These are phyloP conservation scores for Cichladusa arquata DNA, from an alignment of 2,113 vertebrate species.

Conservation along the genomic window DNA sequence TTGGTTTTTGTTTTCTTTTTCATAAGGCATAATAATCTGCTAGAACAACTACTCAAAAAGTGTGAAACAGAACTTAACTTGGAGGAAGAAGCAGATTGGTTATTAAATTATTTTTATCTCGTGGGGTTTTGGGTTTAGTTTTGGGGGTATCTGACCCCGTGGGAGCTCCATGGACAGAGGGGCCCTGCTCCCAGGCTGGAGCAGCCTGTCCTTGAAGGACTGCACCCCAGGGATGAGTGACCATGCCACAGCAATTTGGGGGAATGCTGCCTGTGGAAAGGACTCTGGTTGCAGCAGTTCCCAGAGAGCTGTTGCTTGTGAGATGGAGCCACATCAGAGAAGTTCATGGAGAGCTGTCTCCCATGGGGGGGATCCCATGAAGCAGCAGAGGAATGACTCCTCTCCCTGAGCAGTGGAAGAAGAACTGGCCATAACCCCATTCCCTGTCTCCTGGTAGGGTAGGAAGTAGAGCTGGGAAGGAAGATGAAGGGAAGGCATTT, in stretches of 20 bases:
- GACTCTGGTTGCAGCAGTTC: neutral
- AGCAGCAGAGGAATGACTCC: accelerated
- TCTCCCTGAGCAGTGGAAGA: neutral
- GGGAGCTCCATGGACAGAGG: neutral
- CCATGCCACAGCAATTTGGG: accelerated
- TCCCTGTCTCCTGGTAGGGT: neutral
- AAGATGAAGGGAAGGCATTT: accelerated
- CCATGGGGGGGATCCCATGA: neutral
- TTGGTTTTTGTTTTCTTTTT: neutral
- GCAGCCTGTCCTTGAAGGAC: neutral
- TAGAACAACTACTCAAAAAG: neutral
- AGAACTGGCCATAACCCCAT: neutral
- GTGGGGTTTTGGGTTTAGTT: accelerated
- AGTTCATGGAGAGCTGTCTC: neutral
- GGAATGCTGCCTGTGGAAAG: accelerated
- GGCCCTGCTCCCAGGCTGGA: neutral
- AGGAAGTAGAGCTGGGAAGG: neutral
- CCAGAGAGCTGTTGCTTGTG: accelerated
- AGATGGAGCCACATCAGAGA: neutral
- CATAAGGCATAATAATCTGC: neutral
- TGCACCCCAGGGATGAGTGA: neutral
- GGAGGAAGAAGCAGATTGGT: neutral
- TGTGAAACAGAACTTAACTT: neutral
- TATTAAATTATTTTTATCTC: neutral
- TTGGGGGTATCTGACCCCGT: accelerated